Evolutionary conservation across 2,113 vertebrate species (phyloP).

Genomic region (Orcinus orca): DNA sequence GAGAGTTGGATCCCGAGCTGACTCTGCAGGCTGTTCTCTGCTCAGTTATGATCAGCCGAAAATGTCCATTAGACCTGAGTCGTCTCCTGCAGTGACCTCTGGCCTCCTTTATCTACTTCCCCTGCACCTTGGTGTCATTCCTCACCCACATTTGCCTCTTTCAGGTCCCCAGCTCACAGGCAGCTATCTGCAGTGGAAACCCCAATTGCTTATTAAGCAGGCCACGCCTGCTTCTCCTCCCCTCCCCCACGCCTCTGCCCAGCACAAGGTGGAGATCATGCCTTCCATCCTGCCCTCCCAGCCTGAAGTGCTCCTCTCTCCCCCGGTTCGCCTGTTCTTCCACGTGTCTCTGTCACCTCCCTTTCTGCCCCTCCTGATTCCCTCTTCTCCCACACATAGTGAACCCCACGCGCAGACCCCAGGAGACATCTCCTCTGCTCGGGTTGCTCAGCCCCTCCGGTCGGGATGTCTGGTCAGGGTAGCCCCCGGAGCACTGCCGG

Average conservation of each 20-base stretch:
- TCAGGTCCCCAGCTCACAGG: background rate
- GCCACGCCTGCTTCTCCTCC: accelerated
- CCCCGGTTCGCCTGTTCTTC: background rate
- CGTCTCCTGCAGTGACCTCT: background rate
- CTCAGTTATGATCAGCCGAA: background rate
- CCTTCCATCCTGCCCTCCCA: background rate
- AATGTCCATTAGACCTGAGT: background rate
- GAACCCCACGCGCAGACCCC: accelerated
- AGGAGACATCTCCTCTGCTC: background rate
- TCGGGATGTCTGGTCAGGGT: background rate
- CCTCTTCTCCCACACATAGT: background rate
- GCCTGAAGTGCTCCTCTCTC: background rate
- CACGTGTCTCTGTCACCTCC: background rate
- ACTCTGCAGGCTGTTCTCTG: background rate
- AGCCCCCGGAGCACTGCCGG: background rate
- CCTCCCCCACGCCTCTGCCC: too few relatives aligned
- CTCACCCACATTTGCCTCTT: background rate
- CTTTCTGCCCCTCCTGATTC: accelerated
- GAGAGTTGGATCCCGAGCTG: background rate
- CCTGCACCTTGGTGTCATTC: background rate
- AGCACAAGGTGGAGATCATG: too few relatives aligned
- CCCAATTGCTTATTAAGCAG: background rate
- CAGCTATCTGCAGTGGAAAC: background rate
- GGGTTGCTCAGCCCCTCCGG: background rate
- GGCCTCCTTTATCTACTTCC: background rate